Evolutionary conservation across 1,140 invertebrate genomes (phyloP).

Genomic region (Periplaneta americana): DNA sequence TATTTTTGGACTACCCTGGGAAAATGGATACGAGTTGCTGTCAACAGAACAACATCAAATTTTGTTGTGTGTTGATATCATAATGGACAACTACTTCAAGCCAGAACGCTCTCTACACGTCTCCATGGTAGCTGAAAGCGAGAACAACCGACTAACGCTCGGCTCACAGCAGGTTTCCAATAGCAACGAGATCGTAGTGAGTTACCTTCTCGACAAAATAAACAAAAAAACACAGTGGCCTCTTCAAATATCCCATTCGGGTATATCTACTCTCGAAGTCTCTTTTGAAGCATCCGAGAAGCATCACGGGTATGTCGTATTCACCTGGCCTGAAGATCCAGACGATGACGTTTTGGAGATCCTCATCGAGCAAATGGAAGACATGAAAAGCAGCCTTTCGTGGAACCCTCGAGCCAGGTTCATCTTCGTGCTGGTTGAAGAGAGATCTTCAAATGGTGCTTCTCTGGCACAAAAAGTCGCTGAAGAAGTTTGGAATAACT

Average conservation of each 20-base stretch:
- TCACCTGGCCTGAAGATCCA: not conserved
- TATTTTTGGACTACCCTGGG: too few relatives aligned
- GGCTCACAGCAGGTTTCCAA: too few relatives aligned
- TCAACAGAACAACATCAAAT: too few relatives aligned
- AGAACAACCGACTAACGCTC: too few relatives aligned
- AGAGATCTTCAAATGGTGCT: not conserved
- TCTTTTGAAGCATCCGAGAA: not conserved
- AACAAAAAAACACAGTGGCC: not conserved
- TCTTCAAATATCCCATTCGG: not conserved
- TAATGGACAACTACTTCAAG: too few relatives aligned
- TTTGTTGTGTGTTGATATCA: too few relatives aligned
- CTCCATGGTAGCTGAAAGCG: too few relatives aligned
- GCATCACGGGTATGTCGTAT: not conserved
- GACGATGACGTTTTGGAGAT: not conserved
- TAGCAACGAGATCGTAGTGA: too few relatives aligned
- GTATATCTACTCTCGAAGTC: not conserved
- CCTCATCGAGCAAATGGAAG: not conserved
- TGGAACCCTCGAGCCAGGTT: not conserved
- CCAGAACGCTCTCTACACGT: too few relatives aligned
- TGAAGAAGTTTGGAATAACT: not conserved
- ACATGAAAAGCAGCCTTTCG: not conserved
- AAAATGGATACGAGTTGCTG: too few relatives aligned
- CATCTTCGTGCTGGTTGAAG: not conserved
- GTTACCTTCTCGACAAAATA: not conserved
- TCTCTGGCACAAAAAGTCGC: not conserved